phyloP scores from a whole-genome alignment of 2,888 invertebrate species.

The Bembecia ichneumoniformis region DNA sequence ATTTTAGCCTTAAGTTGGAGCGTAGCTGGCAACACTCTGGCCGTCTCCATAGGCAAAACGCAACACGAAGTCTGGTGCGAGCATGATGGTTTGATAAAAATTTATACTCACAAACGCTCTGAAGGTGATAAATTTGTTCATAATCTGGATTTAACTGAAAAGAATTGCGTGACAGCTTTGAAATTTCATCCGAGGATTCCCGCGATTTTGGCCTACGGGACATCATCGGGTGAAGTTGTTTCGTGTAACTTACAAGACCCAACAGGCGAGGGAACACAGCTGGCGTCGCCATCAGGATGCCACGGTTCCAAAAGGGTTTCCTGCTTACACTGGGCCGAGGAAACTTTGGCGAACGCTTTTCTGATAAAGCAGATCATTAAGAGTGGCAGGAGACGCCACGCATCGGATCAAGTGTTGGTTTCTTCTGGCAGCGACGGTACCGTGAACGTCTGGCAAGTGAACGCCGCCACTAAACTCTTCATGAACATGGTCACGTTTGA shows the following conservation, averaged over 20 bases:
- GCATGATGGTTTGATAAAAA: constrained; percentile 42
- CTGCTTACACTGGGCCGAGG: constrained; percentile 43
- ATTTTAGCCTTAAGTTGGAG: constrained; percentile 48
- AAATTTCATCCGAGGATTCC: constrained; percentile 43
- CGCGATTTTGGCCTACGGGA: constrained; percentile 50
- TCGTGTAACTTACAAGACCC: constrained; percentile 37
- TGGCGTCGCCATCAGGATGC: constrained; percentile 39
- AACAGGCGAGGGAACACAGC: constrained; percentile 24
- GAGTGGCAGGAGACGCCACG: constrained; percentile 41
- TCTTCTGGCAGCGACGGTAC: constrained; percentile 39
- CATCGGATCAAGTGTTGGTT: constrained; percentile 41
- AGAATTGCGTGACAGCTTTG: constrained; percentile 45
- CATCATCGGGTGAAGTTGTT: constrained; percentile 47
- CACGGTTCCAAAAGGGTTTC: constrained; percentile 45
- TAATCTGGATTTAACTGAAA: constrained; percentile 41
- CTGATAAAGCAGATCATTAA: constrained; percentile 40
- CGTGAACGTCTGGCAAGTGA: constrained; percentile 51
- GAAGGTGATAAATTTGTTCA: constrained; percentile 62
- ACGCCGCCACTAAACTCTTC: constrained; percentile 34
- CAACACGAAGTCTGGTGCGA: constrained; percentile 56
- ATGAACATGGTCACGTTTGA: constrained; percentile 37
- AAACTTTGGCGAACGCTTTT: constrained; percentile 32
- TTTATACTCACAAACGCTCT: constrained; percentile 43
- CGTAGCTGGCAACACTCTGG: constrained; percentile 46
- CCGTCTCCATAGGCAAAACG: constrained; percentile 38